phyloP scores from a whole-genome alignment of 2,113 vertebrate species.

The Python bivittatus region DNA sequence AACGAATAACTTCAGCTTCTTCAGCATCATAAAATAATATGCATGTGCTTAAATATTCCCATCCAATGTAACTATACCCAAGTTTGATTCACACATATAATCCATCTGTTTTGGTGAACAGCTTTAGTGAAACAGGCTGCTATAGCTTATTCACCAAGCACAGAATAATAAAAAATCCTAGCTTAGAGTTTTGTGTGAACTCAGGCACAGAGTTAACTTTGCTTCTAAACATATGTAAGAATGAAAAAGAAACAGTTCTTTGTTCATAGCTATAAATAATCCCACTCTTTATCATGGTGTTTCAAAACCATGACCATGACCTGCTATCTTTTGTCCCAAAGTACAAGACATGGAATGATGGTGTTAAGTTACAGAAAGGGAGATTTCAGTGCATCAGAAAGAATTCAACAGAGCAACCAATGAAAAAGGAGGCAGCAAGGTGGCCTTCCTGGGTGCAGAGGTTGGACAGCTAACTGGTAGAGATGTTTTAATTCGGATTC shows the following conservation, averaged over 20 bases:
- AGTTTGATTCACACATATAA: neutral
- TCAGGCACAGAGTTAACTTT: neutral
- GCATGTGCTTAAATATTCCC: neutral
- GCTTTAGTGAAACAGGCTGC: neutral
- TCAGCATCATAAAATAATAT: too few species aligned
- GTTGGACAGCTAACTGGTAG: neutral
- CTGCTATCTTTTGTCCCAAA: neutral
- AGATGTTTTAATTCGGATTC: neutral
- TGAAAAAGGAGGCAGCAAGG: neutral
- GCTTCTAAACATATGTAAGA: neutral
- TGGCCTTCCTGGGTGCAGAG: neutral
- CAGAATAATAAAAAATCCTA: neutral
- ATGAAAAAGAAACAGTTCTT: neutral
- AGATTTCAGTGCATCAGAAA: neutral
- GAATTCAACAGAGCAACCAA: neutral
- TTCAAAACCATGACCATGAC: neutral
- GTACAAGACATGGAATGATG: neutral
- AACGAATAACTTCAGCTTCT: too few species aligned
- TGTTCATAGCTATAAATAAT: neutral
- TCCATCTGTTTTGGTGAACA: neutral
- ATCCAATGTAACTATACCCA: neutral
- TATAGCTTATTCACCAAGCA: neutral
- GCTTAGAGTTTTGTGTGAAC: neutral
- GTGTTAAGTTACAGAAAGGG: neutral
- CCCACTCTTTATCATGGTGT: neutral